A percentile compares a stretch with the other conserved stretches of the same genome.
These are phyloP conservation scores for Oreohelix idahoensis DNA, from an alignment of 1,140 invertebrate species.

Conservation along the genomic window DNA sequence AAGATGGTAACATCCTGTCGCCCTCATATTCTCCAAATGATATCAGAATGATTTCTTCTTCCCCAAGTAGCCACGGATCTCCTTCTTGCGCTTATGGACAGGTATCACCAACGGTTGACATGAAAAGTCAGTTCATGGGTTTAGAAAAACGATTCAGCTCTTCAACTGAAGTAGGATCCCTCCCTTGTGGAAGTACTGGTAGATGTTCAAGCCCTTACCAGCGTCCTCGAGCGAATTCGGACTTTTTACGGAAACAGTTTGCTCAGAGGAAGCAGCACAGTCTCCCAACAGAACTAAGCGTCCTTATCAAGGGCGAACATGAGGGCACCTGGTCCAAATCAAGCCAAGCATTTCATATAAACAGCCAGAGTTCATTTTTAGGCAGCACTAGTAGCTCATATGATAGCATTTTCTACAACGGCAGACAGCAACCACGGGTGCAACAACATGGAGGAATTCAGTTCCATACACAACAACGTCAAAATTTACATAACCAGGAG, in stretches of 20 bases:
- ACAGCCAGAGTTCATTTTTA: background rate
- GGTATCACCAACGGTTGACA: background rate
- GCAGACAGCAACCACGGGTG: background rate
- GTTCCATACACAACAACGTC: background rate
- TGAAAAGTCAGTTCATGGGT: background rate
- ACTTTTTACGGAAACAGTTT: background rate
- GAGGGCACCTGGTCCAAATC: background rate
- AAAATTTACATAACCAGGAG: background rate
- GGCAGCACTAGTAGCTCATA: background rate
- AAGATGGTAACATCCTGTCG: background rate
- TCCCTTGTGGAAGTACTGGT: background rate
- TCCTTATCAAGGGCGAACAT: background rate
- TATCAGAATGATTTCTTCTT: background rate
- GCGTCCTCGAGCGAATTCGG: background rate
- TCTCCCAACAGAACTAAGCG: background rate
- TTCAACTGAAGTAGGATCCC: background rate
- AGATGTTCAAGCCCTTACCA: constrained; percentile 7
- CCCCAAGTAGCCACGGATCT: background rate
- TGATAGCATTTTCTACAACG: background rate
- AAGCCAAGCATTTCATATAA: background rate
- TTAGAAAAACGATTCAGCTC: background rate
- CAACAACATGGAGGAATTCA: background rate
- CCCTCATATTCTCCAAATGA: background rate
- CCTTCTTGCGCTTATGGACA: background rate
- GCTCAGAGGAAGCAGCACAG: background rate